phyloP scores from a whole-genome alignment of 2,888 invertebrate species.

The Xiphydria camelus region DNA sequence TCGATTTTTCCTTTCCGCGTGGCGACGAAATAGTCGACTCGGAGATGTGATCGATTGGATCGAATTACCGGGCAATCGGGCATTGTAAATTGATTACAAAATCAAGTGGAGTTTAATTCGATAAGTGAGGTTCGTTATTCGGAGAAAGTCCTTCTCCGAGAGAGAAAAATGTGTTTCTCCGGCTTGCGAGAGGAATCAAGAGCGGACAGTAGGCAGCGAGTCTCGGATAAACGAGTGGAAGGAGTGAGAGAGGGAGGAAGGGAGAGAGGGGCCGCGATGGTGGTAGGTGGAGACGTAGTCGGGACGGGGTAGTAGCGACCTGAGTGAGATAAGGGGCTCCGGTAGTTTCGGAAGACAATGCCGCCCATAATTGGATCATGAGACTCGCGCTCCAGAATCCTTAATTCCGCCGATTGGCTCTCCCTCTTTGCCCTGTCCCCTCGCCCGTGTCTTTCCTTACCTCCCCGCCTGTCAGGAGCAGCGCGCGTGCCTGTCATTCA shows the following conservation, averaged over 20 bases:
- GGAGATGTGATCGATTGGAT: background rate
- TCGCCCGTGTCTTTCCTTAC: too few relatives aligned
- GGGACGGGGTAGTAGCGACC: slow-evolving; percentile 12
- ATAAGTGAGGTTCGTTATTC: slow-evolving; percentile 17
- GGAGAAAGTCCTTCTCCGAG: slow-evolving; percentile 3
- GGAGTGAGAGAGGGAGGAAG: too few relatives aligned
- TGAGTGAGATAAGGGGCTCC: slow-evolving; percentile 41
- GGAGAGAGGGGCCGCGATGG: background rate
- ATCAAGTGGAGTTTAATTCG: slow-evolving; percentile 14
- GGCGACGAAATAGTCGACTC: too few relatives aligned
- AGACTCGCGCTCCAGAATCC: slow-evolving; percentile 44
- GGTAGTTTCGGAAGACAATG: slow-evolving; percentile 46
- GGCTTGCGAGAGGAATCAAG: too few relatives aligned
- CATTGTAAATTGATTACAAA: slow-evolving; percentile 9
- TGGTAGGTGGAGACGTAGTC: background rate
- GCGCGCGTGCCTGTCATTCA: slow-evolving; percentile 7
- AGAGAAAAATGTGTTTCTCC: slow-evolving; percentile 11
- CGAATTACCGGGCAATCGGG: slow-evolving; percentile 7
- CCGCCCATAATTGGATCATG: slow-evolving; percentile 48
- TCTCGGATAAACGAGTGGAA: slow-evolving; percentile 1
- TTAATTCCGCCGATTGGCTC: slow-evolving; percentile 46
- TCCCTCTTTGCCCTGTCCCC: slow-evolving; percentile 25
- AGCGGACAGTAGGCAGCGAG: background rate
- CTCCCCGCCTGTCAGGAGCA: slow-evolving; percentile 1
- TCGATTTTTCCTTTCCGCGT: too few relatives aligned